phyloP scores from a whole-genome alignment of 2,113 vertebrate genomes.

The Zingel zingel region DNA sequence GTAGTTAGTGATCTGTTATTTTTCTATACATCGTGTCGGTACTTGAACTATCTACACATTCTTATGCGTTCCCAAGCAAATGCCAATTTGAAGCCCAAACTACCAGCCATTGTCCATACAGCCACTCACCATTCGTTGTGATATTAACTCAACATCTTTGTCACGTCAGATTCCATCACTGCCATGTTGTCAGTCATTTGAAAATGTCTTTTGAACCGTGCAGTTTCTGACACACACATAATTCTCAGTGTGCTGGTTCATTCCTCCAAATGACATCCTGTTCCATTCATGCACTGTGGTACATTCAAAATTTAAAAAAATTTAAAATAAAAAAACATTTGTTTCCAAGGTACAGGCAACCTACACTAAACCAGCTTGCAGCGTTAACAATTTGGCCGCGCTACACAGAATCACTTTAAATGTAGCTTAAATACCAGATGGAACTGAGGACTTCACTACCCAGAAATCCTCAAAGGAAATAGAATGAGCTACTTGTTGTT shows the following conservation, averaged over 20 bases:
- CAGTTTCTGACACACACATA: background rate
- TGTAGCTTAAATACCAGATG: slow-evolving; percentile 7
- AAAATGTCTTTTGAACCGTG: background rate
- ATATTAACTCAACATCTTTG: background rate
- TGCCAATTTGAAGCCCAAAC: background rate
- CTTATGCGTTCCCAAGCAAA: background rate
- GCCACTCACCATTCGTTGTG: background rate
- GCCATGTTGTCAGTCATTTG: background rate
- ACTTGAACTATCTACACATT: background rate
- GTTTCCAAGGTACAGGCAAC: background rate
- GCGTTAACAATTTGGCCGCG: background rate
- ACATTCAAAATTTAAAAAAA: background rate
- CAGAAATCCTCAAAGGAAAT: background rate
- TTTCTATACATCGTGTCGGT: background rate
- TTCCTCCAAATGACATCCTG: background rate
- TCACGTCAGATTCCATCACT: background rate
- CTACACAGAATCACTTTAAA: background rate
- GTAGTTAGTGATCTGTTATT: background rate
- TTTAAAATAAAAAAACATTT: background rate
- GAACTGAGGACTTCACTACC: background rate
- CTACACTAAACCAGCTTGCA: background rate
- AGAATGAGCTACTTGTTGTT: background rate
- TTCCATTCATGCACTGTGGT: background rate
- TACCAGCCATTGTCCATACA: background rate
- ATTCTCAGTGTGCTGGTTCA: background rate